Conservation (phyloP, 2,113 vertebrate species). For the Gulo gulo region DNA sequence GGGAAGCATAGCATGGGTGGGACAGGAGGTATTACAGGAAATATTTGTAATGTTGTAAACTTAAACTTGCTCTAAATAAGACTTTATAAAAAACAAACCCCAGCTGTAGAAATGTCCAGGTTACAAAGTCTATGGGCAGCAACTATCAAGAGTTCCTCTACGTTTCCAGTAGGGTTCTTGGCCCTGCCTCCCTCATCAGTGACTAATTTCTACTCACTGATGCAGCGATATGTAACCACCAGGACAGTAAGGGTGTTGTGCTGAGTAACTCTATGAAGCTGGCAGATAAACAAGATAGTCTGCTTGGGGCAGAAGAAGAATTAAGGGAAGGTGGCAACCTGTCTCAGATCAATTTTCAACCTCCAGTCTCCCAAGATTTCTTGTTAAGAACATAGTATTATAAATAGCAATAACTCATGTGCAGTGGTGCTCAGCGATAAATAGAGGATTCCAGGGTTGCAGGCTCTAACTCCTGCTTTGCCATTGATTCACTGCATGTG, state of each 20-base stretch:
- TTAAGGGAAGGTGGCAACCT: background rate
- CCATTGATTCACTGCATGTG: background rate
- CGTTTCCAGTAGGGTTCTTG: background rate
- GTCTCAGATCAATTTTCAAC: constrained; percentile 26
- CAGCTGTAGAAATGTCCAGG: background rate
- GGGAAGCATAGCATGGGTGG: background rate
- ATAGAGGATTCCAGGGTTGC: background rate
- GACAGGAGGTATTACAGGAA: background rate
- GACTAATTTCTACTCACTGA: background rate
- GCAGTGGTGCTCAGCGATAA: background rate
- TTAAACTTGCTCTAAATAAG: background rate
- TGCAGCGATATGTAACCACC: background rate
- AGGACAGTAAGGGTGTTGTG: background rate
- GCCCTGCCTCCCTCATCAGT: background rate
- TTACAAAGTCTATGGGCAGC: background rate
- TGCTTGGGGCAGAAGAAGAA: background rate
- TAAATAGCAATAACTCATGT: background rate
- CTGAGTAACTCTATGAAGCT: background rate
- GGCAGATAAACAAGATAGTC: background rate
- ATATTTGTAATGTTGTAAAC: background rate
- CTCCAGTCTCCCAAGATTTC: background rate
- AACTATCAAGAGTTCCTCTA: background rate
- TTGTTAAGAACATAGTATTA: background rate
- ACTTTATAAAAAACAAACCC: background rate
- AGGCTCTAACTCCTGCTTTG: background rate